phyloP scores from a whole-genome alignment of 2,888 invertebrate genomes.

The Cryptocheilus praepositus region DNA sequence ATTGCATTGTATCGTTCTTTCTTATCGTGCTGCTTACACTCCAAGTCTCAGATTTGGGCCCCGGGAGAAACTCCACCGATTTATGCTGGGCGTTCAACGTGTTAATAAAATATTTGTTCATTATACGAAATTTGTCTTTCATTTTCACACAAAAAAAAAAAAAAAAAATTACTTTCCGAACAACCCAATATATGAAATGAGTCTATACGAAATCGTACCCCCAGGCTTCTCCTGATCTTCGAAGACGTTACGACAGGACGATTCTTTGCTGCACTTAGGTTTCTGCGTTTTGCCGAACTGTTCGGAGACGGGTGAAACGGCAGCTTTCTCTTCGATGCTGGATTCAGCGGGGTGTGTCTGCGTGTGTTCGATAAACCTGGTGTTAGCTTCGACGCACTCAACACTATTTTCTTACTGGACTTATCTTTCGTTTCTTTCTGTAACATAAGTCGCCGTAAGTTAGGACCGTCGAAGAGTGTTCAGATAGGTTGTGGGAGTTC shows the following conservation, averaged over 20 bases:
- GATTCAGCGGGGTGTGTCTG: constrained; percentile 21
- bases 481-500: not conserved
- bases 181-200: not conserved
- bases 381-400: constrained; percentile 61
- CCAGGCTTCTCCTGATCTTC: constrained; percentile 56
- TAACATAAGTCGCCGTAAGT: not conserved
- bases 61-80: too few species aligned
- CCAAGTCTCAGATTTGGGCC: too few species aligned
- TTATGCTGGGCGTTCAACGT: too few species aligned
- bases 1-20: too few species aligned
- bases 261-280: constrained; percentile 50
- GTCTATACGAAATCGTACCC: constrained; percentile 40
- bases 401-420: constrained; percentile 61
- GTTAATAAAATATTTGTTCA: too few species aligned
- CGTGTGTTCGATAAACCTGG: constrained; percentile 30
- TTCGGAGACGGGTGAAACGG: constrained; percentile 61
- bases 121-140: too few species aligned
- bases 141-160: too few species aligned
- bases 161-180: too few species aligned
- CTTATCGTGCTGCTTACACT: too few species aligned
- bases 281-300: constrained; percentile 55
- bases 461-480: too few species aligned
- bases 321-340: constrained; percentile 63
- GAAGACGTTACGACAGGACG: constrained; percentile 46
- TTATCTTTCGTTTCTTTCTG: constrained; percentile 46